Conservation (phyloP, 1,140 invertebrate genomes). For the Stenopsyche tienmushanensis region DNA sequence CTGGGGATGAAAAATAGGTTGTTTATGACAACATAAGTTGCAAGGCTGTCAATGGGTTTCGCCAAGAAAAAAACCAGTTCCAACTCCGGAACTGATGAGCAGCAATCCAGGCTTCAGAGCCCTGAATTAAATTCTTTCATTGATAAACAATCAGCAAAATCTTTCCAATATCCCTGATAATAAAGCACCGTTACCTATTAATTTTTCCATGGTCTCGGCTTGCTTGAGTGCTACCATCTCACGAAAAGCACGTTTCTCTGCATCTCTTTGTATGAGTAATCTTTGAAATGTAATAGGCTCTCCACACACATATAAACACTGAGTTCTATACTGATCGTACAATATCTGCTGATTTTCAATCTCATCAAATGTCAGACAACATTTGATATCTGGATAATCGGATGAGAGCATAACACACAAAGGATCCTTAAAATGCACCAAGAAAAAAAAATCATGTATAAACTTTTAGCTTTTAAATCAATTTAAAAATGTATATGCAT, state of each 20-base stretch:
- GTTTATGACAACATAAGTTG: too few relatives aligned
- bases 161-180: too few relatives aligned
- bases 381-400: slow-evolving; percentile 56
- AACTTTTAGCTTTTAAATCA: background rate
- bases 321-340: slow-evolving; percentile 54
- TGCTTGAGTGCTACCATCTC: slow-evolving; percentile 54
- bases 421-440: slow-evolving; percentile 52
- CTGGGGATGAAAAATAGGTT: too few relatives aligned
- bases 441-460: slow-evolving; percentile 1
- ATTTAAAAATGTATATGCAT: too few relatives aligned
- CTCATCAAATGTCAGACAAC: slow-evolving; percentile 58
- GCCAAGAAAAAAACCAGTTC: too few relatives aligned
- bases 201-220: slow-evolving; percentile 55
- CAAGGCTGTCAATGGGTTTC: too few relatives aligned
- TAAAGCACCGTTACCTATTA: too few relatives aligned
- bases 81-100: too few relatives aligned
- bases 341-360: slow-evolving; percentile 55
- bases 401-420: slow-evolving; percentile 56
- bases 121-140: too few relatives aligned
- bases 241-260: slow-evolving; percentile 52
- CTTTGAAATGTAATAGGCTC: slow-evolving; percentile 51
- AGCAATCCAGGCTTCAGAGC: too few relatives aligned
- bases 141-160: too few relatives aligned
- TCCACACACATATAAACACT: slow-evolving; percentile 53
- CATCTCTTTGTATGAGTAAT: slow-evolving; percentile 50